Conservation (phyloP, 2,888 invertebrate species). For the Chironomus riparius region DNA sequence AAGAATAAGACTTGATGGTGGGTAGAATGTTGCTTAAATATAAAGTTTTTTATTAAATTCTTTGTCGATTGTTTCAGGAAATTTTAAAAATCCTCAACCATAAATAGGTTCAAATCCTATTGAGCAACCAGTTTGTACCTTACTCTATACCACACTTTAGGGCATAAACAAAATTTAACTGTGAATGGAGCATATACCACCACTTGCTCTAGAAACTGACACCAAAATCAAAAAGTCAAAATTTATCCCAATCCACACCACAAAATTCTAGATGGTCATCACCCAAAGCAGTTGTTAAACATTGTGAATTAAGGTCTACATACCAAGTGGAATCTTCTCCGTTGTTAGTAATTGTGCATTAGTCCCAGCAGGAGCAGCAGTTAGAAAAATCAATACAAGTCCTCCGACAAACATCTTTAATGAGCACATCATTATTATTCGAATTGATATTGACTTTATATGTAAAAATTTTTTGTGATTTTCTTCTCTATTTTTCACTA, state of each 20-base stretch:
- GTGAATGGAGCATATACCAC: too few relatives aligned
- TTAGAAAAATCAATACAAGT: conserved; percentile 23
- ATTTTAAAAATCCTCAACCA: too few relatives aligned
- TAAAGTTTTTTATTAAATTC: too few relatives aligned
- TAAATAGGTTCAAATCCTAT: too few relatives aligned
- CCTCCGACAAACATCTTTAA: conserved; percentile 13
- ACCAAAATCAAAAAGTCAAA: too few relatives aligned
- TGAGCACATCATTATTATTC: conserved; percentile 16
- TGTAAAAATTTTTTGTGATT: not conserved
- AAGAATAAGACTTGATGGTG: too few relatives aligned
- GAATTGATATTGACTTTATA: conserved; percentile 3
- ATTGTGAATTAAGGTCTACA: conserved; percentile 35
- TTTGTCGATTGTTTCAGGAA: too few relatives aligned
- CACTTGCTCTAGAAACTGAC: too few relatives aligned
- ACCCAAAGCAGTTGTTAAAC: not conserved
- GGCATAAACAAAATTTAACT: too few relatives aligned
- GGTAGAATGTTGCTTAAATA: too few relatives aligned
- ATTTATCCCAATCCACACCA: not conserved
- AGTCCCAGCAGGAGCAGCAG: conserved; percentile 29
- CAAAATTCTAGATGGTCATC: not conserved
- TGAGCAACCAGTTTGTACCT: too few relatives aligned
- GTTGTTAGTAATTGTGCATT: conserved; percentile 41
- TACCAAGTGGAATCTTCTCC: conserved; percentile 41
- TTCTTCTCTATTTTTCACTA: not conserved
- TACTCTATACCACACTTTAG: too few relatives aligned